Evolutionary conservation across 1,140 invertebrate genomes (phyloP).

Genomic region (Drosophila lini): DNA sequence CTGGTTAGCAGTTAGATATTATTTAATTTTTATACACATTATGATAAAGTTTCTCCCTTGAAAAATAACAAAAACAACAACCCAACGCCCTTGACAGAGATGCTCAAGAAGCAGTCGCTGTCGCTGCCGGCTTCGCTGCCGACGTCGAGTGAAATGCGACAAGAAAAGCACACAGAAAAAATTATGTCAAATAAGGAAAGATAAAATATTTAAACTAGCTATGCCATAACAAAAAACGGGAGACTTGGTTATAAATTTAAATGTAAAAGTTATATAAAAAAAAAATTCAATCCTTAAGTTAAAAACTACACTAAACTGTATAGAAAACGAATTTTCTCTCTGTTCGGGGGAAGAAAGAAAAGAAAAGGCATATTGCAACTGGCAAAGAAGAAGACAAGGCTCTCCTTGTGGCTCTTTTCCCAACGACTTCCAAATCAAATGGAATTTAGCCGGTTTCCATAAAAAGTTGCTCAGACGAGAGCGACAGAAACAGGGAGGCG

Average conservation of each 20-base stretch:
- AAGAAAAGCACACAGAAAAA: slow-evolving; percentile 32
- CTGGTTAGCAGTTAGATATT: background rate
- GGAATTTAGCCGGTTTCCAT: slow-evolving; percentile 81
- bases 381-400: slow-evolving; percentile 54
- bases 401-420: slow-evolving; percentile 38
- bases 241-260: background rate
- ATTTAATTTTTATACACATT: background rate
- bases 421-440: slow-evolving; percentile 77
- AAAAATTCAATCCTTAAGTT: too few relatives aligned
- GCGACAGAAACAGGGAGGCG: slow-evolving; percentile 4
- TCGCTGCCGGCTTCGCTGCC: slow-evolving; percentile 34
- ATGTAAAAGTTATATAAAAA: too few relatives aligned
- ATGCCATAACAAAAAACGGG: background rate
- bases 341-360: slow-evolving; percentile 34
- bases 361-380: slow-evolving; percentile 27
- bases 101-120: slow-evolving; percentile 35
- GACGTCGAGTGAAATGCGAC: slow-evolving; percentile 58
- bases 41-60: background rate
- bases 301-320: too few relatives aligned
- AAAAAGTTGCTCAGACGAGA: slow-evolving; percentile 62
- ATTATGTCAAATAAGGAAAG: background rate
- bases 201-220: background rate
- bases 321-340: slow-evolving; percentile 8
- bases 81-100: slow-evolving; percentile 76
- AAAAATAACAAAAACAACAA: slow-evolving; percentile 18